These are phyloP conservation scores for Scartelaos histophorus DNA, from an alignment of 2,113 vertebrate species.

Conservation along the genomic window DNA sequence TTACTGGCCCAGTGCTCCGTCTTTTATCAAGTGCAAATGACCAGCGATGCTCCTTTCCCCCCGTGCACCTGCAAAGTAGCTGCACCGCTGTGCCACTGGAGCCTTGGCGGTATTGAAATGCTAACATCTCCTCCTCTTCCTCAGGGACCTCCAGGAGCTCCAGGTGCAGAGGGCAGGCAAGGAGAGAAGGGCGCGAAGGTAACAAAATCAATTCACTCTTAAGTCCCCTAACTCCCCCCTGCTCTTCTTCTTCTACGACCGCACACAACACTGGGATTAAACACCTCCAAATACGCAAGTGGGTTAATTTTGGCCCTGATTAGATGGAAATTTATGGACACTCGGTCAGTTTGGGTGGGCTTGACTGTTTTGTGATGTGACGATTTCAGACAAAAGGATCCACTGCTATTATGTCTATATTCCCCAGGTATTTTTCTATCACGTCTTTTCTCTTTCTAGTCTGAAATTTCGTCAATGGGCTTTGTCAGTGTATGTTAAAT, in stretches of 20 bases:
- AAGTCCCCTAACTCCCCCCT: background rate
- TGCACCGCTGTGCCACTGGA: background rate
- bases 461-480: background rate
- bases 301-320: slow-evolving; percentile 32
- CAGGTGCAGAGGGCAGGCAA: slow-evolving; percentile 93
- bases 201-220: slow-evolving; percentile 59
- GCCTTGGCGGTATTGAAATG: slow-evolving; percentile 25
- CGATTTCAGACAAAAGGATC: slow-evolving; percentile 28
- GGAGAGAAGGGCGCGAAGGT: slow-evolving; percentile 99
- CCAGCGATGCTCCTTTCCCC: background rate
- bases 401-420: slow-evolving; percentile 17
- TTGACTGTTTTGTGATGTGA: slow-evolving; percentile 30
- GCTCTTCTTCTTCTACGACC: background rate
- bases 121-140: slow-evolving; percentile 47
- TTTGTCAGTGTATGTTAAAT: background rate
- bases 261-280: slow-evolving; percentile 31
- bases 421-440: slow-evolving; percentile 12
- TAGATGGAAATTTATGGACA: slow-evolving; percentile 44
- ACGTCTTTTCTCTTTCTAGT: background rate
- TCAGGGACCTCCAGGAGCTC: slow-evolving; percentile 90
- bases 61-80: background rate
- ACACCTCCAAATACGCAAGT: slow-evolving; percentile 18
- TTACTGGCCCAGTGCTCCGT: background rate
- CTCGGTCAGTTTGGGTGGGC: slow-evolving; percentile 16
- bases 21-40: slow-evolving; percentile 17